A percentile compares a stretch with the other conserved stretches of the same genome.
phyloP scores from a whole-genome alignment of 2,888 invertebrate species.

The Drosophila macrospina region DNA sequence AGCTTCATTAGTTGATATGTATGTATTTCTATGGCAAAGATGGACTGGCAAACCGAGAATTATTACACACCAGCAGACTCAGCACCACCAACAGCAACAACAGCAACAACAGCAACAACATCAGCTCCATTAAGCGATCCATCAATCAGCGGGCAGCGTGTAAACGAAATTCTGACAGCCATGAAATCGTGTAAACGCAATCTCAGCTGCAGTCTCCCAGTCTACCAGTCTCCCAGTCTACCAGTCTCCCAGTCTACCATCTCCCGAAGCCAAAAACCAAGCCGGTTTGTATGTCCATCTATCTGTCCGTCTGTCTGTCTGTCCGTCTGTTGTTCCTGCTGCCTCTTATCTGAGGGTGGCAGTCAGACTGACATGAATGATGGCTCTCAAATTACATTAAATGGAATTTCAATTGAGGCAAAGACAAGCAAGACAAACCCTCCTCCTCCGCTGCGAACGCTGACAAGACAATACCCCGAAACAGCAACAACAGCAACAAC shows the following conservation, averaged over 20 bases:
- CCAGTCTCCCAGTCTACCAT: constrained; percentile 30
- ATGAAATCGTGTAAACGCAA: constrained; percentile 76
- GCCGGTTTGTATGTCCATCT: constrained; percentile 24
- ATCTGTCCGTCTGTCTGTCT: constrained; percentile 10
- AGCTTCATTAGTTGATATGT: constrained; percentile 45
- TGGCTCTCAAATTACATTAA: constrained; percentile 80
- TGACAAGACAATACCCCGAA: constrained; percentile 68
- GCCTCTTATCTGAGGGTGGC: constrained; percentile 43
- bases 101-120: not conserved
- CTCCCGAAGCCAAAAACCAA: constrained; percentile 24
- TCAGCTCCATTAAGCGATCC: constrained; percentile 60
- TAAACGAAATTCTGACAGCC: constrained; percentile 74
- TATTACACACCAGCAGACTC: constrained; percentile 8
- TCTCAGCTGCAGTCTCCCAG: constrained; percentile 56
- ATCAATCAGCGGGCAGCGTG: constrained; percentile 69
- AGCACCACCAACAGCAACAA: too few relatives aligned
- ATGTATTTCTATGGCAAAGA: constrained; percentile 8
- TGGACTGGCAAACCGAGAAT: constrained; percentile 15
- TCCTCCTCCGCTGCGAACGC: constrained; percentile 50
- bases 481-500: constrained; percentile 14
- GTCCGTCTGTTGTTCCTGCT: constrained; percentile 2
- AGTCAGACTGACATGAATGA: constrained; percentile 67
- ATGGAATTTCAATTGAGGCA: constrained; percentile 78
- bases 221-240: constrained; percentile 17
- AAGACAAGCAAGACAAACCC: constrained; percentile 55